phyloP scores from a whole-genome alignment of 1,140 invertebrate species.

The Episyrphus balteatus region DNA sequence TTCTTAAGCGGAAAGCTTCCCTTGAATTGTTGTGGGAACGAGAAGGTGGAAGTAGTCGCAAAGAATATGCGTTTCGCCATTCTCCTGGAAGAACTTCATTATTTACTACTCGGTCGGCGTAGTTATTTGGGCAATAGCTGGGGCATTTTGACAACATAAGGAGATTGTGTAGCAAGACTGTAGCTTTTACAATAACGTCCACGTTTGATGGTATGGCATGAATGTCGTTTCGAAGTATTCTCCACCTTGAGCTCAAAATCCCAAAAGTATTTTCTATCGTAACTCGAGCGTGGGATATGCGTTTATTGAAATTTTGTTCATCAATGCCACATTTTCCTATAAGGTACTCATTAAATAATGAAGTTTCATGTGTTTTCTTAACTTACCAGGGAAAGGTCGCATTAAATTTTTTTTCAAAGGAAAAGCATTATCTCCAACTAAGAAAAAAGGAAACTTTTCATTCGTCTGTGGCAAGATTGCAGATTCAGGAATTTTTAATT shows the following conservation, averaged over 20 bases:
- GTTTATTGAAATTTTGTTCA: slow-evolving; percentile 39
- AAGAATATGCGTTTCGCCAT: not conserved
- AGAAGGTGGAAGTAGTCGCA: not conserved
- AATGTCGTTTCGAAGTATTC: not conserved
- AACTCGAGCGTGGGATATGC: slow-evolving; percentile 28
- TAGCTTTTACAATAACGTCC: not conserved
- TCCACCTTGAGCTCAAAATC: slow-evolving; percentile 12
- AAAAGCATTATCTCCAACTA: slow-evolving; percentile 41
- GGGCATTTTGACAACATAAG: not conserved
- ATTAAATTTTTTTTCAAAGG: slow-evolving; percentile 33
- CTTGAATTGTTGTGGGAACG: not conserved
- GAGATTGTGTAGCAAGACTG: not conserved
- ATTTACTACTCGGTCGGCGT: no score
- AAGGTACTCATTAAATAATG: not conserved
- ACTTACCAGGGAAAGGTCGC: slow-evolving; percentile 35
- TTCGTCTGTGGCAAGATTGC: slow-evolving; percentile 14
- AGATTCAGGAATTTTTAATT: slow-evolving; percentile 20
- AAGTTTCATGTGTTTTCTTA: not conserved
- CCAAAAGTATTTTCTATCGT: slow-evolving; percentile 39
- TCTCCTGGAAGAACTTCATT: not conserved
- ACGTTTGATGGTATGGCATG: not conserved
- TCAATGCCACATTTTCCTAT: slow-evolving; percentile 16
- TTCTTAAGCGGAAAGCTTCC: no score
- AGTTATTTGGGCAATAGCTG: not conserved
- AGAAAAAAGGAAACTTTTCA: slow-evolving; percentile 24